Percentiles rank a stretch among this genome's conserved stretches.
phyloP scores from a whole-genome alignment of 2,113 vertebrate species.

The Tachysurus fulvidraco region DNA sequence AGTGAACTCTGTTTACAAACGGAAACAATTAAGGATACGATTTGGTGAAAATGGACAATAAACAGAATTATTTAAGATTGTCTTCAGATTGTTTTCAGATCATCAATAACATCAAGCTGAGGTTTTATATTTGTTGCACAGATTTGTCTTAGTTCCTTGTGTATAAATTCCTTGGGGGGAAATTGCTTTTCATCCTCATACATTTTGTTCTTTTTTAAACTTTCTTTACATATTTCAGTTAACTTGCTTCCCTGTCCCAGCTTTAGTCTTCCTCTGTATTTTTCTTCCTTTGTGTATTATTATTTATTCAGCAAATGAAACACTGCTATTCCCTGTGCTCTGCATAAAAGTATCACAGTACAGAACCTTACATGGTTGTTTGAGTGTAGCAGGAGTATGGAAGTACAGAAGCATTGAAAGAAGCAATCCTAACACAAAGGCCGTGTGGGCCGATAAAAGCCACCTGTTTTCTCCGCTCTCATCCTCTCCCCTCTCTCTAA shows the following conservation, averaged over 20 bases:
- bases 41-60: neutral
- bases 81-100: neutral
- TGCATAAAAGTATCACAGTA: constrained; percentile 38
- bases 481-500: constrained; percentile 35
- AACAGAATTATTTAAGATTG: neutral
- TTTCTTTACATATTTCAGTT: constrained; percentile 3
- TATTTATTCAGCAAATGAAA: constrained; percentile 48
- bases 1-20: neutral
- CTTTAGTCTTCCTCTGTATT: constrained; percentile 25
- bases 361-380: constrained; percentile 43
- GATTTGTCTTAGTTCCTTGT: neutral
- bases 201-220: constrained; percentile 8
- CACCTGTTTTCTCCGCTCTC: constrained; percentile 26
- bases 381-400: constrained; percentile 43
- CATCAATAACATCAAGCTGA: neutral
- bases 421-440: constrained; percentile 39
- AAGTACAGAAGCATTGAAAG: neutral
- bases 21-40: neutral
- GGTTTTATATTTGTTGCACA: neutral
- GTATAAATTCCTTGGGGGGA: neutral
- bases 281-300: constrained; percentile 16
- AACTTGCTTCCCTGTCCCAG: constrained; percentile 31
- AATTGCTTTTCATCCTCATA: neutral
- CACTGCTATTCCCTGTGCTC: constrained; percentile 30
- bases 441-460: constrained; percentile 54